phyloP scores from a whole-genome alignment of 2,888 invertebrate species.

The Coleophora flavipennella region DNA sequence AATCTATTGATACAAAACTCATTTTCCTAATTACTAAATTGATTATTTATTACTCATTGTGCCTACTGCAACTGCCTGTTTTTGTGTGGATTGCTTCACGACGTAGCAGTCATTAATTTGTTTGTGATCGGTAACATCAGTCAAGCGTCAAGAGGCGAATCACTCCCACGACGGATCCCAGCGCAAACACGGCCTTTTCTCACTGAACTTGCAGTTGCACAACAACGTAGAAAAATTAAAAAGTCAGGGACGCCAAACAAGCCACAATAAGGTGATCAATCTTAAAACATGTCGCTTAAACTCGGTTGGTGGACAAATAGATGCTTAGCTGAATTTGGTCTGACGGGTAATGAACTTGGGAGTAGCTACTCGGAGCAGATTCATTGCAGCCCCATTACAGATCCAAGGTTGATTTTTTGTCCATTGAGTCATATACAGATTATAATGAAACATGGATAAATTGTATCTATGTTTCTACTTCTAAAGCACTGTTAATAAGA shows the following conservation, averaged over 20 bases:
- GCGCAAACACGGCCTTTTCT: slow-evolving; percentile 33
- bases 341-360: slow-evolving; percentile 26
- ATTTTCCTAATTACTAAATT: slow-evolving; percentile 32
- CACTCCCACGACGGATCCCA: slow-evolving; percentile 50
- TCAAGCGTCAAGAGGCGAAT: slow-evolving; percentile 50
- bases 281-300: no score
- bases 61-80: slow-evolving; percentile 4
- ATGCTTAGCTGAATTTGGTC: slow-evolving; percentile 28
- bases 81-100: slow-evolving; percentile 34
- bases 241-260: slow-evolving; percentile 28
- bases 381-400: slow-evolving; percentile 21
- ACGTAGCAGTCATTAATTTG: slow-evolving; percentile 42
- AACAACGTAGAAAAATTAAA: slow-evolving; percentile 36
- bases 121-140: slow-evolving; percentile 61
- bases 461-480: no score
- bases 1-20: neutral
- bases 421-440: slow-evolving; percentile 4
- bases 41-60: slow-evolving; percentile 27
- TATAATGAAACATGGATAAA: no score
- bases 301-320: slow-evolving; percentile 17
- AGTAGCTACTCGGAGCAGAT: slow-evolving; percentile 25
- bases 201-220: slow-evolving; percentile 31
- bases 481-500: no score
- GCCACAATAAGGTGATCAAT: no score
- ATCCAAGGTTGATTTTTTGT: slow-evolving; percentile 34